Conservation (phyloP, 1,140 invertebrate species). For the Coptotermes formosanus region DNA sequence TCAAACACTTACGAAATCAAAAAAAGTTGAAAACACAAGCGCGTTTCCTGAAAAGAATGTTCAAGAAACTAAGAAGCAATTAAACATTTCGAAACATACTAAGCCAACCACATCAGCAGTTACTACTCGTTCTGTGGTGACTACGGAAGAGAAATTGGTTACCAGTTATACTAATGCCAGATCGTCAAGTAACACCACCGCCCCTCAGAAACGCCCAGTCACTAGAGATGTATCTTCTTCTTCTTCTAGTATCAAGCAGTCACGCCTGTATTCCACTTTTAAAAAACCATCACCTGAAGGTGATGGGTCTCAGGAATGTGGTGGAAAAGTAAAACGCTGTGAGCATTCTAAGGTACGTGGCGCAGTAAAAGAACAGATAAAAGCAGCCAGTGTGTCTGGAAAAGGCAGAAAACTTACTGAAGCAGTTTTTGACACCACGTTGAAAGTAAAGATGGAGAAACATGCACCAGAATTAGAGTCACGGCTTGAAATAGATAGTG, state of each 20-base stretch:
- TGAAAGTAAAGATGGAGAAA: no score
- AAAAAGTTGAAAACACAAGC: not conserved
- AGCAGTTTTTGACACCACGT: no score
- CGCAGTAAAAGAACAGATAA: no score
- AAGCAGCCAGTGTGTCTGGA: no score
- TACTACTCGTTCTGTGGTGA: not conserved
- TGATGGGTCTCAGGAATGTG: not conserved
- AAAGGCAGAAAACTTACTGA: no score
- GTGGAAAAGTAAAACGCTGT: not conserved
- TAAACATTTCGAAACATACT: not conserved
- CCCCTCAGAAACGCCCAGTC: not conserved
- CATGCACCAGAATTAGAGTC: no score
- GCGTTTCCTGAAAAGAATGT: not conserved
- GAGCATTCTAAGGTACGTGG: not conserved
- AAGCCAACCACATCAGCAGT: not conserved
- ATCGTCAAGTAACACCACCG: not conserved
- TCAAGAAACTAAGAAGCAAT: not conserved
- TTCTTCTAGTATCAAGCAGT: not conserved
- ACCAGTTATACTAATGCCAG: not conserved
- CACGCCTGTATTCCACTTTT: not conserved
- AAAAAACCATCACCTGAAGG: not conserved
- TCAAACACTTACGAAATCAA: not conserved
- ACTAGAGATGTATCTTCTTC: not conserved
- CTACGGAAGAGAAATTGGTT: not conserved
- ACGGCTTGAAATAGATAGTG: no score